Conservation (phyloP, 2,113 vertebrate species). For the Pelodiscus sinensis region DNA sequence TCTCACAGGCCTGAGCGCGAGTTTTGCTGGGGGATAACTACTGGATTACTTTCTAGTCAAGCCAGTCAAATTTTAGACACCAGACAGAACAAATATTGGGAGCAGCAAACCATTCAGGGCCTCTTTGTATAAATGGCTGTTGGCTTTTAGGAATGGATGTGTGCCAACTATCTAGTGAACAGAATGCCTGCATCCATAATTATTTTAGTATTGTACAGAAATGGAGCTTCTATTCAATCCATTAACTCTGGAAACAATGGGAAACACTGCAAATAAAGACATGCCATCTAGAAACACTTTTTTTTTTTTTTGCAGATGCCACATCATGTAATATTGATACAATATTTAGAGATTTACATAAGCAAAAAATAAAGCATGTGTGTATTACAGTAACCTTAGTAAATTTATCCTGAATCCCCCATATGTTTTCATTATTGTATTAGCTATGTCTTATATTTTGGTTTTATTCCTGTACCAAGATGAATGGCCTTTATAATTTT, state of each 20-base stretch:
- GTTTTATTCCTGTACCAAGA: conserved; percentile 16
- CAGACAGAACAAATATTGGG: not conserved
- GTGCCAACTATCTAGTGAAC: not conserved
- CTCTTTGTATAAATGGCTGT: not conserved
- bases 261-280: not conserved
- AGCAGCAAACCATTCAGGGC: not conserved
- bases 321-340: not conserved
- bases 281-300: rapidly evolving
- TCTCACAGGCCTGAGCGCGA: not conserved
- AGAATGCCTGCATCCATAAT: not conserved
- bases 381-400: conserved; percentile 1
- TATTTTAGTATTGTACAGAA: not conserved
- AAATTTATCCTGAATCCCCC: not conserved
- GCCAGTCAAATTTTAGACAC: not conserved
- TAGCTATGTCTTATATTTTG: not conserved
- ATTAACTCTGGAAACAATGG: not conserved
- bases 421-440: conserved; percentile 5
- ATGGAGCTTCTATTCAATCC: not conserved
- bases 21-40: not conserved
- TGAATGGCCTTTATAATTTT: conserved; percentile 19
- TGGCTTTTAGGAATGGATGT: not conserved
- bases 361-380: not conserved
- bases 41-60: not conserved
- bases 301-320: not conserved
- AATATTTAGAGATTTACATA: not conserved